phyloP scores from a whole-genome alignment of 2,797 vertebrate species.

The Myotis pilosus region DNA sequence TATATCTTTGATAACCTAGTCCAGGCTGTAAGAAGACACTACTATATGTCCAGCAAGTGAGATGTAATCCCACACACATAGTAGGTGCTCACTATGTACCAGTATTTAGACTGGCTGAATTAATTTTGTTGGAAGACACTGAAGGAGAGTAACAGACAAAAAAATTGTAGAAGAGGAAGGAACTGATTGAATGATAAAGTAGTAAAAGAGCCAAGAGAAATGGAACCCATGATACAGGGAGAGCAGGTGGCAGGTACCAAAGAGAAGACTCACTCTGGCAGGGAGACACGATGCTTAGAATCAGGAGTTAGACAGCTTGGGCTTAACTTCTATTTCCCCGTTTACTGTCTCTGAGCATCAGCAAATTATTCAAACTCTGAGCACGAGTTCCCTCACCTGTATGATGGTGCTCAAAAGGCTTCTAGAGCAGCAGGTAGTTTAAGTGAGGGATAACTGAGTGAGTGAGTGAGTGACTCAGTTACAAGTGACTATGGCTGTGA shows the following conservation, averaged over 20 bases:
- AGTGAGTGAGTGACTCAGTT: background rate
- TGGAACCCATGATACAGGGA: background rate
- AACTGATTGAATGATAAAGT: background rate
- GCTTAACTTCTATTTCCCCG: background rate
- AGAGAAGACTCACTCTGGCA: background rate
- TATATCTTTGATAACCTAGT: background rate
- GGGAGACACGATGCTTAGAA: background rate
- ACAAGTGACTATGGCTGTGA: fast-evolving
- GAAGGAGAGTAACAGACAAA: background rate
- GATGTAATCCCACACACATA: background rate
- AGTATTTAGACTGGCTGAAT: background rate
- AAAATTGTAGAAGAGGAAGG: background rate
- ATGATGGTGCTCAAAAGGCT: background rate
- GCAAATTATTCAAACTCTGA: background rate
- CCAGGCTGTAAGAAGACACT: background rate
- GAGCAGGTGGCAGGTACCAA: background rate
- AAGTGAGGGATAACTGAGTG: background rate
- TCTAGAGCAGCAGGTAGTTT: background rate
- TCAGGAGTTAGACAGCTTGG: background rate
- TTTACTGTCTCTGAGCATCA: background rate
- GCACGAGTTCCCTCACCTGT: background rate
- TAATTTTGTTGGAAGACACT: background rate
- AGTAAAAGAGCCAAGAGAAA: background rate
- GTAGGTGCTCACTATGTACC: background rate
- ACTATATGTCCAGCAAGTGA: background rate